These are phyloP conservation scores for Kryptopterus vitreolus DNA, from an alignment of 2,797 vertebrate genomes.

Conservation along the genomic window DNA sequence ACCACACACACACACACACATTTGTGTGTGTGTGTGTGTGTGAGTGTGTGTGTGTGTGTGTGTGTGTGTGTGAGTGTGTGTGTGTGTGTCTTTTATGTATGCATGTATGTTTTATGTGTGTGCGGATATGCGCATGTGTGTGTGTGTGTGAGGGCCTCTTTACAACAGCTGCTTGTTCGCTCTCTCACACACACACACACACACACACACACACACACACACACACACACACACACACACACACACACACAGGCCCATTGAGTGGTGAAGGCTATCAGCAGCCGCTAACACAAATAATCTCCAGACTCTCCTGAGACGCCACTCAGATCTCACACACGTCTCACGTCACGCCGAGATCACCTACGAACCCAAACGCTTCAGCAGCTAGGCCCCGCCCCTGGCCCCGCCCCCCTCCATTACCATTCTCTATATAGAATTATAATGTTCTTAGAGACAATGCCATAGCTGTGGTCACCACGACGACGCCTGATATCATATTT, in stretches of 20 bases:
- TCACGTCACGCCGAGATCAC: not conserved
- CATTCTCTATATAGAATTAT: not conserved
- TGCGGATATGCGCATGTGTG: slow-evolving; percentile 18
- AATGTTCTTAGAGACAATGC: not conserved
- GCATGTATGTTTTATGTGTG: not conserved
- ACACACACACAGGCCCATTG: slow-evolving; percentile 14
- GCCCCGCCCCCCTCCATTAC: not conserved
- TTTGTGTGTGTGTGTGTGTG: no score
- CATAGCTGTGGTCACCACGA: not conserved
- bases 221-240: no score
- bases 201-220: not conserved
- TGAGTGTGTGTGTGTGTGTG: no score
- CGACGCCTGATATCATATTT: not conserved
- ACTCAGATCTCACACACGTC: not conserved
- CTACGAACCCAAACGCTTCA: no score
- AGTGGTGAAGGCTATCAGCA: slow-evolving; percentile 7
- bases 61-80: slow-evolving; percentile 3
- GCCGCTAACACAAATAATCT: slow-evolving; percentile 12
- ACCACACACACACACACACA: no score
- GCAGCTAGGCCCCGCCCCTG: not conserved
- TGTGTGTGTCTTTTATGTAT: slow-evolving; percentile 11
- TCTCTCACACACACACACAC: slow-evolving; percentile 13
- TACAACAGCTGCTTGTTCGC: slow-evolving; percentile 40
- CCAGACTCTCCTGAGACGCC: slow-evolving; percentile 25
- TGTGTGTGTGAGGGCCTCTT: slow-evolving; percentile 13